Percentiles rank a stretch among this genome's conserved stretches.
These are phyloP conservation scores for Bathynomus jamesi DNA, from an alignment of 1,140 invertebrate species.

Conservation along the genomic window DNA sequence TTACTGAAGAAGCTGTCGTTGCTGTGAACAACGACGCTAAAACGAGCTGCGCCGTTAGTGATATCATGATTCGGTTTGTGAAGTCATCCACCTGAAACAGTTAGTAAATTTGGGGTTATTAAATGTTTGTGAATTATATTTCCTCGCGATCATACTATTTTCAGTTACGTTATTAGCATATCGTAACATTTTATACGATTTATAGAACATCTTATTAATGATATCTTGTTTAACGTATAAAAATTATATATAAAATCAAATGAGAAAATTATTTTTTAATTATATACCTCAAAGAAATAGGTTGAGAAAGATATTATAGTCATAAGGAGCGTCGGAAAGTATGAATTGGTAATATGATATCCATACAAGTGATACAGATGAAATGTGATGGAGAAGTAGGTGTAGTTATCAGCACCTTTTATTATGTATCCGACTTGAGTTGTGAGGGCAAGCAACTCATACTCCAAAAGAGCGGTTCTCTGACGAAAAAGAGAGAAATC, in stretches of 20 bases:
- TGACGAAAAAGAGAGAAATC: too few relatives aligned
- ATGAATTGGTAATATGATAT: conserved; percentile 16
- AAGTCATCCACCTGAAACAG: conserved; percentile 15
- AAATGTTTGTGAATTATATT: too few relatives aligned
- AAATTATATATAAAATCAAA: too few relatives aligned
- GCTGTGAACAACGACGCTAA: conserved; percentile 6
- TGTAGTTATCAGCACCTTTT: conserved; percentile 12
- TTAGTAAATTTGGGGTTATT: too few relatives aligned
- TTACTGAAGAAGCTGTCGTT: conserved; percentile 6
- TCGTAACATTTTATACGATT: too few relatives aligned
- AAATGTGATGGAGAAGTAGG: conserved; percentile 11
- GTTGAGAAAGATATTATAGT: conserved; percentile 13
- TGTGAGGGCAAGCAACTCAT: conserved; percentile 4
- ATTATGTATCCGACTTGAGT: conserved; percentile 7
- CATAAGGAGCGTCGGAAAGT: conserved; percentile 13
- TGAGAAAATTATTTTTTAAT: too few relatives aligned
- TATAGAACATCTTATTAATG: too few relatives aligned
- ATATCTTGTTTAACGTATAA: too few relatives aligned
- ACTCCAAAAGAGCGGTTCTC: too few relatives aligned
- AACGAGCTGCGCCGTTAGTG: conserved; percentile 12
- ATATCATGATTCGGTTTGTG: conserved; percentile 12
- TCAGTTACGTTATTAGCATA: too few relatives aligned
- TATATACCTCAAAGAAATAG: conserved; percentile 10
- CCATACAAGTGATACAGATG: conserved; percentile 11
- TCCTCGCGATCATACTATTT: too few relatives aligned